Evolutionary conservation across 2,888 invertebrate species (phyloP).

Genomic region (Seira musarum): DNA sequence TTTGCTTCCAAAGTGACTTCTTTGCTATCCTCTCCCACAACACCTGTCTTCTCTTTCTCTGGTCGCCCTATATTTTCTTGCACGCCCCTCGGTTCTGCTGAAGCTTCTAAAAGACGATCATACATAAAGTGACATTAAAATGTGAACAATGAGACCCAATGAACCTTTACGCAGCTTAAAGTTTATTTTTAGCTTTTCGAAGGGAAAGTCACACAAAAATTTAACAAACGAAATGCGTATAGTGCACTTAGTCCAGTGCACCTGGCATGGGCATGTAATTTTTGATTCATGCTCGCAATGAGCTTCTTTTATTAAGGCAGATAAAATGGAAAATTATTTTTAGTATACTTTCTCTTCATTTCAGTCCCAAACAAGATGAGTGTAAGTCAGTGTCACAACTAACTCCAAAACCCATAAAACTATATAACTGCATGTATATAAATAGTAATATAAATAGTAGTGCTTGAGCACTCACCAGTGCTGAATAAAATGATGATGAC

Average conservation of each 20-base stretch:
- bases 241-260: neutral
- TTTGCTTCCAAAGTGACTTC: slow-evolving; percentile 2
- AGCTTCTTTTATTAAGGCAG: neutral
- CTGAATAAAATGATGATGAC: slow-evolving; percentile 58
- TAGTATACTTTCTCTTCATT: slow-evolving; percentile 10
- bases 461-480: slow-evolving; percentile 43
- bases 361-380: neutral
- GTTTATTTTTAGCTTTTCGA: slow-evolving; percentile 8
- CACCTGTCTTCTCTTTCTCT: slow-evolving; percentile 11
- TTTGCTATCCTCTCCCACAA: neutral
- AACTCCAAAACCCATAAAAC: too few species aligned
- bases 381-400: too few species aligned
- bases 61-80: slow-evolving; percentile 33
- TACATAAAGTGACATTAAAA: neutral
- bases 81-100: slow-evolving; percentile 43
- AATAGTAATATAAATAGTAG: slow-evolving; percentile 8
- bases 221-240: neutral
- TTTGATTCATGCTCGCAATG: too few species aligned
- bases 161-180: neutral
- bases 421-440: neutral
- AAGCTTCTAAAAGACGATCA: slow-evolving; percentile 27
- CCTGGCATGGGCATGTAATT: neutral
- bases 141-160: neutral
- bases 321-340: neutral
- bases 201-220: neutral